Evolutionary conservation across 2,888 invertebrate genomes (phyloP), one percentile per base, ranked within the genome.

Genomic region (Loripinus fragilis): DNA sequence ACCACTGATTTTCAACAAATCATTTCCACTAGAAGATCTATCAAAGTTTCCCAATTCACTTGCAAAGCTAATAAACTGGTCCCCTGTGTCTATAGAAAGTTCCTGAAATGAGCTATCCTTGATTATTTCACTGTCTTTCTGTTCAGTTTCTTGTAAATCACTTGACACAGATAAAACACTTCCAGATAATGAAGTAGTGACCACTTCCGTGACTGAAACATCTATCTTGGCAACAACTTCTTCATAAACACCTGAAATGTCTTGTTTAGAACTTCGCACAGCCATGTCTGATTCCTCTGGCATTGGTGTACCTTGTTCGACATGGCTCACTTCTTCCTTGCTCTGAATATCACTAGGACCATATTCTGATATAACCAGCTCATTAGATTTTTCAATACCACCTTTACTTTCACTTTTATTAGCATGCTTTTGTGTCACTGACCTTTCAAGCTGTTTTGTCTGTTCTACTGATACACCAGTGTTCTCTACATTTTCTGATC

Each of bases 101-200:
- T 79, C 79, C 55, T 79, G 70, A 42, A 79, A 74, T 71, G 64
- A 68, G 74, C 79, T 79, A 5, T 38, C 73, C 20, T 41, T 38
- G 42, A 41, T 35, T 25, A 28, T 25, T 67, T 55, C 28, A 41
- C 50, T n/a, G 41, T 38, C 30, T 8, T 50, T 42, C 48, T 7
- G 33, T 3, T 60, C 28, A 28, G 12, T 33, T 52, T 8, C 52
- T 25, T 25, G 23, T 12, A 33, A 10, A 60, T 60, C 60, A 30
- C 15, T 28, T 33, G 33, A 33, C 20, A 20, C 33, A n/a, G 60
- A 42, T n/a, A 42, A 23, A 45, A 42, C 38, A 45, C 64, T 71
- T 42, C 28, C 65, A 64, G 33, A 20, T 8, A 60, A 20, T 12
- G 30, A 55, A n/a, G 33, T 28, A 30, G 50, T 28, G 2, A 41